A percentile compares a stretch with the other conserved stretches of the same genome.
Evolutionary conservation across 2,797 vertebrate genomes (phyloP).

Genomic region (Epinephelus awoara): DNA sequence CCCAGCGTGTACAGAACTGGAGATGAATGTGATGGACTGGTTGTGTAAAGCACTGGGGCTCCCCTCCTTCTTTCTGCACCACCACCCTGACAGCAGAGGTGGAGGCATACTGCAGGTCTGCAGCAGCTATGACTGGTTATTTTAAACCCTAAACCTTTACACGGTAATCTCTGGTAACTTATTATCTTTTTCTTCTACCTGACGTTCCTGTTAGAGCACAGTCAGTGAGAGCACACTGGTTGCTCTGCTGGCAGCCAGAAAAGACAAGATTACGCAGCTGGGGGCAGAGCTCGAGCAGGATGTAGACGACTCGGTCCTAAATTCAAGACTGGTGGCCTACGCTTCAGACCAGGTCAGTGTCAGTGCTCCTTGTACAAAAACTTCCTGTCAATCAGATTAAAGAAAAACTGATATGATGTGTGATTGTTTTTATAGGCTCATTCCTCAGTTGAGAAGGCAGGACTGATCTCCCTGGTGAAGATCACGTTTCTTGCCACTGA

Average conservation of each 20-base stretch:
- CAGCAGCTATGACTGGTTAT: neutral
- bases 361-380: rapidly evolving
- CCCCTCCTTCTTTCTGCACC: slow-evolving; percentile 92
- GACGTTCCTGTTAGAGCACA: slow-evolving; percentile 86
- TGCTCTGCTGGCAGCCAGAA: slow-evolving; percentile 94
- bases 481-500: slow-evolving; percentile 93
- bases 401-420: neutral
- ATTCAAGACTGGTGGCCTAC: slow-evolving; percentile 93
- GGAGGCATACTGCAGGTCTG: slow-evolving; percentile 95
- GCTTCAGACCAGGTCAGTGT: slow-evolving; percentile 92
- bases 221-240: slow-evolving; percentile 96
- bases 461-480: slow-evolving; percentile 96
- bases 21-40: slow-evolving; percentile 98
- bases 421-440: slow-evolving; percentile 87
- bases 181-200: neutral
- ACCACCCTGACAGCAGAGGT: slow-evolving; percentile 90
- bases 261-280: slow-evolving; percentile 92
- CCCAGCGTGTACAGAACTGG: slow-evolving; percentile 95
- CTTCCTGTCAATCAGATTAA: neutral
- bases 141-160: neutral
- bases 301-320: slow-evolving; percentile 89
- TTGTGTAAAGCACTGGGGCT: slow-evolving; percentile 96
- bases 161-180: neutral
- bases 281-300: slow-evolving; percentile 84
- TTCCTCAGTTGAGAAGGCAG: slow-evolving; percentile 97